Conservation (phyloP, 2,888 invertebrate genomes). For the Plemyria rubiginata region DNA sequence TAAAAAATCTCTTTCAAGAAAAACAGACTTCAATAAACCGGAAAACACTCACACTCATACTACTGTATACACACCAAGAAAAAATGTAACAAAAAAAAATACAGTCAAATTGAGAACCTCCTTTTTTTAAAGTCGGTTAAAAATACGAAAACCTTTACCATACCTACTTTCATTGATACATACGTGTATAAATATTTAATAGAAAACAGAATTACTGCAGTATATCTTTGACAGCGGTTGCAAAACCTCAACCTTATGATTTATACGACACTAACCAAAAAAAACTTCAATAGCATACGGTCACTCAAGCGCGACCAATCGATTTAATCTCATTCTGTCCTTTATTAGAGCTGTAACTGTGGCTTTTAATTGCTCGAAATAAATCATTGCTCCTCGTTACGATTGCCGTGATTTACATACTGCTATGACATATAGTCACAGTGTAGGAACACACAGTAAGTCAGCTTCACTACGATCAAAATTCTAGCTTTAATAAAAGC, state of each 20-base stretch:
- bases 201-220: neutral
- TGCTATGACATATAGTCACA: slow-evolving; percentile 70
- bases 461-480: neutral
- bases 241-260: slow-evolving; percentile 75
- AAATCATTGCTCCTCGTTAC: slow-evolving; percentile 80
- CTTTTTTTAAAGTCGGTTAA: no score
- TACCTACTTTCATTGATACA: neutral
- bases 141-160: no score
- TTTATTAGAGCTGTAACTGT: slow-evolving; percentile 63
- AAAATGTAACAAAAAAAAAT: no score
- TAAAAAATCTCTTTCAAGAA: no score
- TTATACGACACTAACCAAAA: slow-evolving; percentile 70
- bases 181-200: neutral
- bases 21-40: no score
- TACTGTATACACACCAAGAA: no score
- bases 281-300: slow-evolving; percentile 73
- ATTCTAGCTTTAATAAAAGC: neutral
- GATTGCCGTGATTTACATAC: slow-evolving; percentile 79
- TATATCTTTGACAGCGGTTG: slow-evolving; percentile 59
- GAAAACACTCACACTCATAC: no score
- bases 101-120: no score
- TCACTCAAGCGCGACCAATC: slow-evolving; percentile 68
- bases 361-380: slow-evolving; percentile 79
- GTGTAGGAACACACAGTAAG: slow-evolving; percentile 18
- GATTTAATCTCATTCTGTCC: slow-evolving; percentile 72